Percentiles rank a stretch among this genome's conserved stretches.
These are phyloP conservation scores for Plotosus lineatus DNA, from an alignment of 2,113 vertebrate species.

Conservation along the genomic window DNA sequence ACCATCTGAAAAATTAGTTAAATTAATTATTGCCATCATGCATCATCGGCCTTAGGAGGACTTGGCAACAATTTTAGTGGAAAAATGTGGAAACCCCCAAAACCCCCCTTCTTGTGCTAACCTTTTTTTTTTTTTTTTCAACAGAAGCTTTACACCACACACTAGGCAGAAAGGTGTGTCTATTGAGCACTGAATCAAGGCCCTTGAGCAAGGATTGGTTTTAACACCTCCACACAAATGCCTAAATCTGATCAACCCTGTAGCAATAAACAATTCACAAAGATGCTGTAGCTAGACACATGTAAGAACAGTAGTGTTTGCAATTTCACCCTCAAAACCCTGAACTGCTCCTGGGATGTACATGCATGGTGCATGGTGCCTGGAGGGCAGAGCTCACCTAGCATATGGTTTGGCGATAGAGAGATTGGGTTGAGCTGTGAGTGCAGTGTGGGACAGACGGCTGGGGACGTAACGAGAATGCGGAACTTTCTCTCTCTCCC, in stretches of 20 bases:
- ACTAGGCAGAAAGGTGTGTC: constrained; percentile 8
- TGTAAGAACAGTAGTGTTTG: constrained; percentile 26
- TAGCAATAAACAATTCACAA: constrained; percentile 29
- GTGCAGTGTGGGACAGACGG: constrained; percentile 65
- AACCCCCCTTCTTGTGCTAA: not conserved
- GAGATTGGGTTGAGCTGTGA: constrained; percentile 61
- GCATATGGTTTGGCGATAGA: constrained; percentile 71
- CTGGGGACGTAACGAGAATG: constrained; percentile 55
- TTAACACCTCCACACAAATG: constrained; percentile 37
- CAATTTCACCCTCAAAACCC: not conserved
- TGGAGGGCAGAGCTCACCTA: constrained; percentile 51
- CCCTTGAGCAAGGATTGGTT: constrained; percentile 17
- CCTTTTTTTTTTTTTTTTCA: not conserved
- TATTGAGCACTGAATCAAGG: not conserved
- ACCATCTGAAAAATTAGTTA: not conserved
- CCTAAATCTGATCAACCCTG: constrained; percentile 40
- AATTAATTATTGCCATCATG: not conserved
- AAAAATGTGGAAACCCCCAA: not conserved
- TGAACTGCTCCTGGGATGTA: constrained; percentile 18
- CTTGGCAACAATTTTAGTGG: not conserved
- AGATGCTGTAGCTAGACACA: constrained; percentile 30
- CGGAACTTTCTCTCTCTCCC: constrained; percentile 37
- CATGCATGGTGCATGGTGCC: constrained; percentile 37
- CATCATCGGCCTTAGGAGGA: not conserved
- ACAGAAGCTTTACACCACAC: not conserved